Base-by-base conservation (phyloP, 2,113 vertebrate genomes). In the Coregonus clupeaformis region DNA sequence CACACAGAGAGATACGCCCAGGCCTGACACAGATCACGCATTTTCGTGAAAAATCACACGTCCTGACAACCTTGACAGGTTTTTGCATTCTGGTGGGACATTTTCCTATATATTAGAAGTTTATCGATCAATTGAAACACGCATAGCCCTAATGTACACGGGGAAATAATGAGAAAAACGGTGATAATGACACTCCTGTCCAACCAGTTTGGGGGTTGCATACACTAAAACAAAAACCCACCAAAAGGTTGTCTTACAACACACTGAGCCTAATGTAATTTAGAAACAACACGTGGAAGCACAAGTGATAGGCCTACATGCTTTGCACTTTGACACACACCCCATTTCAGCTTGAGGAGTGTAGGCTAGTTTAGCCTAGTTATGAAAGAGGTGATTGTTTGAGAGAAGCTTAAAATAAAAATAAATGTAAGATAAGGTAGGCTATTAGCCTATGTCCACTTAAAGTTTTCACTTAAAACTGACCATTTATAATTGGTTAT, bases 251-350 rank as follows among this genome's bases (percentile, higher is more conserved):
- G 70, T 81, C 57, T 72, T 78, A 68, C 64, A 82, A 82, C 77
- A 77, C 72, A 76, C 77, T 69, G 80, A 76, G 36, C 74, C 47
- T 73, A 60, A 76, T 83, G 78, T 9, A 11, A 9, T 42, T 42
- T 42, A 91, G 89, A 93, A 94, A 94, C 94, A 95, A 94, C 94
- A 95, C 94, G 91, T 93, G 76, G 83, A 88, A 89, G 87, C 95
- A 96, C 95, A 89, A 30, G 94, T 91, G 55, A 81, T 55, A 85
- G 45, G 62, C 92, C 92, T 94, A 94, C 93, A 95, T 92, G 95
- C 93, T 68, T 94, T 96, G 94, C 95, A 97, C 96, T 96, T 97
- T 94, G 91, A 95, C 93, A 94, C 93, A 80, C 78, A 9, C 36
- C 36, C 36, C 7, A 42, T 42, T 42, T 76, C 63, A 82, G 82